Evolutionary conservation across 2,113 vertebrate genomes (phyloP), one percentile per base, ranked within the genome.

Genomic region (Mastomys coucha): DNA sequence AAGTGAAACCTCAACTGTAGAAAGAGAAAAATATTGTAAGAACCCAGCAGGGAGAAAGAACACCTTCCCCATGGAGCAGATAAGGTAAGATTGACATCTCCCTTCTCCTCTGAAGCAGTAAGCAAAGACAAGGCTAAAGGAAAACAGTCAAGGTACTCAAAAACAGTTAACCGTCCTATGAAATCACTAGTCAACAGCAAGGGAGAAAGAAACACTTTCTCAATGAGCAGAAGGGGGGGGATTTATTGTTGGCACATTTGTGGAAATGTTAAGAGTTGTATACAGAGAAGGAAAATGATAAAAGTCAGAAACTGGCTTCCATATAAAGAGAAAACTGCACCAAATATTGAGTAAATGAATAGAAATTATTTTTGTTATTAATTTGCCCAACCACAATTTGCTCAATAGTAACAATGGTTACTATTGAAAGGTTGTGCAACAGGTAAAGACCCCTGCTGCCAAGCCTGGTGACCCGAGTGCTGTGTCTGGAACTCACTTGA

Each of bases 391-490:
- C 11, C 45, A 3, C 17, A 31, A 8, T 51, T 53, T 70, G 63
- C n/a, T 81, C 75, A 70, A 45, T 70, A 56, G 22, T 39, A 45
- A 70, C 33, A 53, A 10, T 20, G 17, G n/a, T 12, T 7, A 45
- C 45, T 45, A 45, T 63, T 84, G 1, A 24, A 26, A 42, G 56
- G 33, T 10, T 16, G 81, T 42, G 14, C 58, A 84, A 14, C 9
- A 1, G 12, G 24, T 10, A n/a, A 65, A 60, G 58, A n/a, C 26
- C 7, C 58, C 42, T 65, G 26, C 39, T 31, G 16, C 22, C 58
- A 31, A 17, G n/a, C n/a, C 58, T 84, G 13, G 39, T 5, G 1
- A 28, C n/a, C 4, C 0, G n/a, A 31, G n/a, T 42, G 14, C n/a
- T n/a, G 28, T 63, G 13, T 14, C 13, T 84, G 58, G 56, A 19